These are phyloP conservation scores for Tachysurus fulvidraco DNA, from an alignment of 2,113 vertebrate genomes.

Conservation along the genomic window DNA sequence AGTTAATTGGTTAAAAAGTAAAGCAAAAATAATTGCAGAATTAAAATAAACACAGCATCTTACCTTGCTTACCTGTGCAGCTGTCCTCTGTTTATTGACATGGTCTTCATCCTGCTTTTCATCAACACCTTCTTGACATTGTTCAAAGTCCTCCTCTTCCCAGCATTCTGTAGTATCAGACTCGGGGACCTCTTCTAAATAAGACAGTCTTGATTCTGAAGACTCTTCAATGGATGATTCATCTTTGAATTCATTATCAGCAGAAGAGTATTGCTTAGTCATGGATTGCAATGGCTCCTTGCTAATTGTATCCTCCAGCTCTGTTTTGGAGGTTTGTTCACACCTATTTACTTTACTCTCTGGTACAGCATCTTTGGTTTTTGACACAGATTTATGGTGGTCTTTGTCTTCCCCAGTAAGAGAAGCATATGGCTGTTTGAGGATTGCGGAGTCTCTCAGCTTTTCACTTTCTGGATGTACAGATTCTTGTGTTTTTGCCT, in stretches of 20 bases:
- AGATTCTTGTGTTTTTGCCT: constrained; percentile 15
- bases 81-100: constrained; percentile 27
- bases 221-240: constrained; percentile 22
- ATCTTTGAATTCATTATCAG: constrained; percentile 23
- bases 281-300: constrained; percentile 18
- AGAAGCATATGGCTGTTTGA: not conserved
- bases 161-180: constrained; percentile 54
- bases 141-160: constrained; percentile 52
- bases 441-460: not conserved
- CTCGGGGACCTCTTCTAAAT: constrained; percentile 48
- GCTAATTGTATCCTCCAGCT: constrained; percentile 38
- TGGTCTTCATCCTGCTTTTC: constrained; percentile 1
- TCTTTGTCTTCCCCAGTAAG: not conserved
- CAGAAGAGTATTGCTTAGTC: not conserved
- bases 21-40: not conserved
- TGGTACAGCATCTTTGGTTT: not conserved
- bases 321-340: constrained; percentile 32
- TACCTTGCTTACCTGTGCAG: constrained; percentile 61
- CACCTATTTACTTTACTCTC: not conserved
- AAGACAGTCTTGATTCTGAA: constrained; percentile 19
- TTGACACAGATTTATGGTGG: not conserved
- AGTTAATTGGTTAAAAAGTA: not conserved
- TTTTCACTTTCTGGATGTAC: constrained; percentile 21
- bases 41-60: not conserved
- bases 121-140: not conserved